Percentiles rank a stretch among this genome's conserved stretches.
Evolutionary conservation across 2,888 invertebrate genomes (phyloP).

Genomic region (Hyles lineata): DNA sequence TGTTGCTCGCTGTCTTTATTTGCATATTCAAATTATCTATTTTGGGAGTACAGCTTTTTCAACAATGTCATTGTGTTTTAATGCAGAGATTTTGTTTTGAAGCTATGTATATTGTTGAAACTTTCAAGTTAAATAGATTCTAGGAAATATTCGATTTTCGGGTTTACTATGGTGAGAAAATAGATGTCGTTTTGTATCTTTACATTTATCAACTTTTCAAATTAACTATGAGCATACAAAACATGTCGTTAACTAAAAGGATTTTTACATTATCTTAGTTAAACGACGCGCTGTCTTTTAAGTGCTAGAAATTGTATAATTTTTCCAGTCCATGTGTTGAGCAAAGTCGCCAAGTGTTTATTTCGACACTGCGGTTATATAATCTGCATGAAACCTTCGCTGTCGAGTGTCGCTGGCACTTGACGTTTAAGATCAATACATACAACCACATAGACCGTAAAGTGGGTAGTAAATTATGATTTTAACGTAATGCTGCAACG

Average conservation of each 20-base stretch:
- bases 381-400: slow-evolving; percentile 5
- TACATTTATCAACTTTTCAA: too few species aligned
- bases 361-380: not conserved
- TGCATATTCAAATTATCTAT: not conserved
- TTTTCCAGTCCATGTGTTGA: not conserved
- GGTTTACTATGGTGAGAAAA: too few species aligned
- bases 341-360: not conserved
- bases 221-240: too few species aligned
- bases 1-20: not conserved
- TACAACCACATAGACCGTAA: not conserved
- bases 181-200: too few species aligned
- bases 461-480: slow-evolving; percentile 3
- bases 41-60: not conserved
- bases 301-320: not conserved
- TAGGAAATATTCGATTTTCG: too few species aligned
- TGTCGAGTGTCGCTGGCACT: not conserved
- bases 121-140: too few species aligned
- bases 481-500: not conserved
- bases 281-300: not conserved
- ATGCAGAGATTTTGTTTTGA: not conserved
- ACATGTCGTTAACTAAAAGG: too few species aligned
- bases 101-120: too few species aligned
- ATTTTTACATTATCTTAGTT: not conserved
- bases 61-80: not conserved
- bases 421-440: slow-evolving; percentile 3